Conservation (phyloP, 2,797 vertebrate genomes). For the Kryptolebias ocellatus region DNA sequence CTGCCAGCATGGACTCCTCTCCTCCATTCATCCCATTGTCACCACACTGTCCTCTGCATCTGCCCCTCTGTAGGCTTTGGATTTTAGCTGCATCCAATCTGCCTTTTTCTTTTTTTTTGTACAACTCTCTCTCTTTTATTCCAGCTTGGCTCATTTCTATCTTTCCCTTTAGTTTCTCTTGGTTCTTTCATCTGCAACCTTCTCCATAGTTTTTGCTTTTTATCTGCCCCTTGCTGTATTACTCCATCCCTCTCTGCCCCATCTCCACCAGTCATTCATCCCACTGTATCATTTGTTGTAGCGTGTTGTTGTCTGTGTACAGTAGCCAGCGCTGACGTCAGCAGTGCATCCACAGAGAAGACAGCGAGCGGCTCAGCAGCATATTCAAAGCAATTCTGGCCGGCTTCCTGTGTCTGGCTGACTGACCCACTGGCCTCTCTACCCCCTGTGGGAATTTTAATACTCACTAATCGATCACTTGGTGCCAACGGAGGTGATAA, state of each 20-base stretch:
- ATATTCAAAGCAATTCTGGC: slow-evolving; percentile 51
- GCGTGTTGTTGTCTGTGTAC: slow-evolving; percentile 51
- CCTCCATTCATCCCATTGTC: slow-evolving; percentile 65
- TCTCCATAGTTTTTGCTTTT: slow-evolving; percentile 22
- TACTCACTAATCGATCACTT: slow-evolving; percentile 72
- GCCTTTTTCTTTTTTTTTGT: slow-evolving; percentile 15
- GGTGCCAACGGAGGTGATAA: slow-evolving; percentile 68
- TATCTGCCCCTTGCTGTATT: slow-evolving; percentile 30
- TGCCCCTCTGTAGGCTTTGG: slow-evolving; percentile 36
- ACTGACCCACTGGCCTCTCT: slow-evolving; percentile 52
- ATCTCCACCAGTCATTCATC: slow-evolving; percentile 38
- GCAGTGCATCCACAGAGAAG: slow-evolving; percentile 34
- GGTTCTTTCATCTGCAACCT: slow-evolving; percentile 26
- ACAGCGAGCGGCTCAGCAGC: slow-evolving; percentile 25
- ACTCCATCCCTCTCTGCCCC: slow-evolving; percentile 11
- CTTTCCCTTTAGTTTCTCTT: slow-evolving; percentile 14
- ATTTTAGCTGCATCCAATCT: slow-evolving; percentile 39
- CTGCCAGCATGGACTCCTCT: slow-evolving; percentile 59
- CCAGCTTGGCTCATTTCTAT: slow-evolving; percentile 19
- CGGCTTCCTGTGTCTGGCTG: slow-evolving; percentile 46
- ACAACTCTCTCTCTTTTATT: slow-evolving; percentile 51
- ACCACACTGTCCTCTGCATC: slow-evolving; percentile 47
- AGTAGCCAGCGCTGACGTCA: slow-evolving; percentile 65
- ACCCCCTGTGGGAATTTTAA: slow-evolving; percentile 65
- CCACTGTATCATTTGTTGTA: slow-evolving; percentile 34